Conservation (phyloP, 2,797 vertebrate genomes). For the Pseudochirops cupreus region DNA sequence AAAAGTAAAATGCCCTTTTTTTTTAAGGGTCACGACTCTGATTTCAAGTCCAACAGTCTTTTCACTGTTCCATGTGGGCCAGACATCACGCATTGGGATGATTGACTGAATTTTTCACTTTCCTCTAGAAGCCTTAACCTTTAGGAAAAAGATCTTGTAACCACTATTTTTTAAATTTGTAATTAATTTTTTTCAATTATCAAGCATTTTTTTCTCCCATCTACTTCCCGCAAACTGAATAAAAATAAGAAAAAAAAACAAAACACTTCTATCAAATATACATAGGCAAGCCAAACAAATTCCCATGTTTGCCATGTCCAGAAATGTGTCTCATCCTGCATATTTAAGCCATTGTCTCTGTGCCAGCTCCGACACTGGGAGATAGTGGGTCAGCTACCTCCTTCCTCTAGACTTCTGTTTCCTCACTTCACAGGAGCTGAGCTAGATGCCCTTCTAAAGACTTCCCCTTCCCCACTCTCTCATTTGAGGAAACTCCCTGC, state of each 20-base stretch:
- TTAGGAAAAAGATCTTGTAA: neutral
- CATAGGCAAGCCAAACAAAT: neutral
- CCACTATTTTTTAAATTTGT: neutral
- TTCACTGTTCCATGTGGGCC: neutral
- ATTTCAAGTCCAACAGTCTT: conserved; percentile 10
- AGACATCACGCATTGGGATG: neutral
- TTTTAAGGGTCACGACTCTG: neutral
- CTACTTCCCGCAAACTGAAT: neutral
- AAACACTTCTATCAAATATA: neutral
- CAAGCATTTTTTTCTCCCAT: neutral
- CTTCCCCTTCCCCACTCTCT: no score
- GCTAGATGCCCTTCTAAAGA: no score
- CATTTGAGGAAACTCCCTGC: no score
- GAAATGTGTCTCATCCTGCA: neutral
- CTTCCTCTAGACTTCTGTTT: no score
- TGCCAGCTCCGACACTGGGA: neutral
- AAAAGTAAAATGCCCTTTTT: neutral
- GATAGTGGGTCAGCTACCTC: no score
- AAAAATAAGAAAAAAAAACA: neutral
- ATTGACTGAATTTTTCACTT: neutral
- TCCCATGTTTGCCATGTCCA: neutral
- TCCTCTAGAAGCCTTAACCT: neutral
- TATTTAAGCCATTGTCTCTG: neutral
- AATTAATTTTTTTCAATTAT: neutral
- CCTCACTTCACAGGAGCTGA: no score